phyloP scores from a whole-genome alignment of 2,797 vertebrate genomes.

The Gymnocypris eckloni region DNA sequence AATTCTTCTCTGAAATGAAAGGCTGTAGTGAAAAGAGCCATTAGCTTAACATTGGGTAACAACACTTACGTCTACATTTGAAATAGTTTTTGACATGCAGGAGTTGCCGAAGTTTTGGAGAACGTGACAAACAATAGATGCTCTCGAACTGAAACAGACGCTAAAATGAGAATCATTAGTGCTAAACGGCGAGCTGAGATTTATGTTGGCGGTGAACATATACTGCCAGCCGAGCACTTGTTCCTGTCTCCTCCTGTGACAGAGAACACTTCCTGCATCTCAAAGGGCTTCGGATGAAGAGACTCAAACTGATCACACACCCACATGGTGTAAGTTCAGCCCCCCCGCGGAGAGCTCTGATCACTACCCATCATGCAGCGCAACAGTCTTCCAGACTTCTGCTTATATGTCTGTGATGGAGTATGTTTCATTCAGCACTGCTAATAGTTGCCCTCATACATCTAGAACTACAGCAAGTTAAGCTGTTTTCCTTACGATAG shows the following conservation, averaged over 20 bases:
- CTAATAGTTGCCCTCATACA: background rate
- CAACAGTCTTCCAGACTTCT: background rate
- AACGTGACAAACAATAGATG: slow-evolving; percentile 7
- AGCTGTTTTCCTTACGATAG: background rate
- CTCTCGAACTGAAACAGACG: slow-evolving; percentile 17
- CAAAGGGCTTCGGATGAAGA: slow-evolving; percentile 62
- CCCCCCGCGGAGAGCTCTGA: slow-evolving; percentile 62
- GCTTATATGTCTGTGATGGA: background rate
- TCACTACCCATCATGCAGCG: slow-evolving; percentile 44
- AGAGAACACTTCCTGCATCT: slow-evolving; percentile 67
- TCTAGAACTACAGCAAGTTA: background rate
- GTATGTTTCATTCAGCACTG: slow-evolving; percentile 8
- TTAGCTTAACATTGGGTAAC: background rate
- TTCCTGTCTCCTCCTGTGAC: slow-evolving; percentile 64
- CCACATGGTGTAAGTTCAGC: slow-evolving; percentile 72
- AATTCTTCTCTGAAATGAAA: background rate
- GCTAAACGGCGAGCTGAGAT: slow-evolving; percentile 29
- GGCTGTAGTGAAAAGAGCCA: background rate
- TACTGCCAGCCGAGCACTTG: slow-evolving; percentile 33
- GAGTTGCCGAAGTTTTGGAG: background rate
- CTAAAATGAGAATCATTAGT: slow-evolving; percentile 46
- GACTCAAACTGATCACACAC: slow-evolving; percentile 72
- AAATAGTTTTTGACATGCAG: background rate
- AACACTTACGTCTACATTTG: background rate
- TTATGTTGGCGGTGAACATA: slow-evolving; percentile 12